Conservation (phyloP, 2,797 vertebrate genomes). For the Paramormyrops hopkinsi region DNA sequence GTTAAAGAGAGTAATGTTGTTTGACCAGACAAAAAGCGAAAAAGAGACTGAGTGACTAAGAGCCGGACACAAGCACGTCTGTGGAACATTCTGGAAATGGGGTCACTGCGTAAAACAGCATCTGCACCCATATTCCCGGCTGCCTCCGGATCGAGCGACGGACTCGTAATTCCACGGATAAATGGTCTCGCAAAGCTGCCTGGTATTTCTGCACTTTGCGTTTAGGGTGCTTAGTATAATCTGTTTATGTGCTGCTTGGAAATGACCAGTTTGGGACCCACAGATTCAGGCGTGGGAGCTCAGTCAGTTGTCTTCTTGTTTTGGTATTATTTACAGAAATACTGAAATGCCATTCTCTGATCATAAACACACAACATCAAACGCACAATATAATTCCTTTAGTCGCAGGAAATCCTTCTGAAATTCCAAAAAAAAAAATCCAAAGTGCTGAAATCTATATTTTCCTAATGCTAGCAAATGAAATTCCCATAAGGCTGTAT, state of each 20-base stretch:
- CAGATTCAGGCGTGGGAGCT: background rate
- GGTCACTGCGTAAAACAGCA: constrained; percentile 34
- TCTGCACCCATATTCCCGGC: constrained; percentile 27
- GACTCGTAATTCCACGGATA: constrained; percentile 23
- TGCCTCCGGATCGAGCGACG: constrained; percentile 27
- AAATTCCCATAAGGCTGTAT: background rate
- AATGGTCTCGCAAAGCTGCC: constrained; percentile 39
- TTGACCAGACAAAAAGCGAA: constrained; percentile 1
- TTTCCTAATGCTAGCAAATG: background rate
- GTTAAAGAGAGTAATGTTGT: background rate
- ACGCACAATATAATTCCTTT: constrained; percentile 6
- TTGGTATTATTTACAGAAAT: background rate
- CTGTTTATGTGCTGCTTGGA: constrained; percentile 36
- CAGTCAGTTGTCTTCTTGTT: background rate
- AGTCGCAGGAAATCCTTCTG: background rate
- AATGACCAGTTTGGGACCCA: constrained; percentile 32
- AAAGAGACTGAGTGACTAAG: constrained; percentile 14
- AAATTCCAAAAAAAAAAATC: constrained; percentile 8
- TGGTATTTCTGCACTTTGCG: constrained; percentile 34
- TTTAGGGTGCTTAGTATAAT: constrained; percentile 44
- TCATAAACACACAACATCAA: background rate
- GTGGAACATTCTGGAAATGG: constrained; percentile 31
- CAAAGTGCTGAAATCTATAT: background rate
- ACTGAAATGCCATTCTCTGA: background rate
- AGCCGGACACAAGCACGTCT: constrained; percentile 15